Evolutionary conservation across 2,888 invertebrate species (phyloP), one percentile per base, ranked within the genome.

Genomic region (Polylopha cassiicola): DNA sequence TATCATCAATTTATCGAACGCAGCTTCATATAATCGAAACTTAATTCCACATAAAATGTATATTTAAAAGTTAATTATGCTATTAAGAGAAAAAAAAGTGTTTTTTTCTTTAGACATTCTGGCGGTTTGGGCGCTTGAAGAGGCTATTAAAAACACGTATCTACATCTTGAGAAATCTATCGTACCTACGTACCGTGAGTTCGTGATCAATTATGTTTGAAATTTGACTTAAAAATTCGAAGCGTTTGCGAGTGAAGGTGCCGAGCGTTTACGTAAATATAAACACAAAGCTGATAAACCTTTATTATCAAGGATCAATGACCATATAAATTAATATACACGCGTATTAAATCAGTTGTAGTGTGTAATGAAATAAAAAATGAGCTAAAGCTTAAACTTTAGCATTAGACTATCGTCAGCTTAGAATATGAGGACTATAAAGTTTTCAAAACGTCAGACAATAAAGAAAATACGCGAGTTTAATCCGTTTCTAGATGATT

Each of bases 161-260:
- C 73, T 65, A 65, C 72, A 74, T 73, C 70, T 68, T 52, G 57
- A 58, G 59, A 64, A 69, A 74, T 73, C 72, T 75, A 73, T 76
- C 67, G 65, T 61, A 55, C 57, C 55, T 61, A 53, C 46, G 62
- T 68, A 66, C n/a, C n/a, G n/a, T n/a, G 71, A 65, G 62, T 58
- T 61, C 45, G 65, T 65, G 75, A 79, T 80, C 73, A 77, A 78
- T 81, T 76, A 69, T 53, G 59, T 69, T 60, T 59, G 66, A 71
- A 63, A 63, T 64, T 65, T 55, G 51, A 65, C 59, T 64, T 61
- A 75, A 72, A 61, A 61, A 79, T 81, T 65, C 54, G 44, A 62
- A 45, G 77, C 75, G 76, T 79, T 74, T 54, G 73, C 71, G 50
- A 72, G 57, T 56, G 52, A 50, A 41, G 49, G 43, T 47, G 53